Evolutionary conservation across 2,113 vertebrate species (phyloP).

Genomic region (Plectropomus leopardus): DNA sequence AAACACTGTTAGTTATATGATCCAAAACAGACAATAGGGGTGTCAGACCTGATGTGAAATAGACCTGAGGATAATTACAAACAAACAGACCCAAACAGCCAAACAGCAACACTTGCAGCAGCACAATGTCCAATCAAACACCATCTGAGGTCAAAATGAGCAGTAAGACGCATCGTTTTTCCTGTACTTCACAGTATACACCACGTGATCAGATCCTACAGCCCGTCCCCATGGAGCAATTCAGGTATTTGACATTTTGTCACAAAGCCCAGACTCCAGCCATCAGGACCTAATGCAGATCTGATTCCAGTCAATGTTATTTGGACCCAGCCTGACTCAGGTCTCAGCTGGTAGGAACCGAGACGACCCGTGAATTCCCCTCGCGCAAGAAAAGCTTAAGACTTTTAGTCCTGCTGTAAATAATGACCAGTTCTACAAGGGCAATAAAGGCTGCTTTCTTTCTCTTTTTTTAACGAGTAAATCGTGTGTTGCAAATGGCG

Average conservation of each 20-base stretch:
- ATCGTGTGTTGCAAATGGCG: constrained; percentile 12
- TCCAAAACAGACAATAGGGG: too few relatives aligned
- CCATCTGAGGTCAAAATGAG: background rate
- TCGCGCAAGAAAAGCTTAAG: background rate
- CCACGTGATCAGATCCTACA: background rate
- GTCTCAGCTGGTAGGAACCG: too few relatives aligned
- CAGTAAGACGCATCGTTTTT: too few relatives aligned
- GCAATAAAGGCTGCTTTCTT: constrained; percentile 20
- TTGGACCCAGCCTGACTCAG: background rate
- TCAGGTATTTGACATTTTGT: background rate
- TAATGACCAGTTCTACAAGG: constrained; percentile 22
- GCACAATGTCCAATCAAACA: too few relatives aligned
- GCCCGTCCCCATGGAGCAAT: background rate
- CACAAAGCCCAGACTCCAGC: background rate
- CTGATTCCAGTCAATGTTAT: background rate
- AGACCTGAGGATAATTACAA: too few relatives aligned
- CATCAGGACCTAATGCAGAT: background rate
- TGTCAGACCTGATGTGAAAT: too few relatives aligned
- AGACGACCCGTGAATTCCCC: background rate
- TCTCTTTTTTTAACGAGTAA: background rate
- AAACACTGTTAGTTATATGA: too few relatives aligned
- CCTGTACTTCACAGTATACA: background rate
- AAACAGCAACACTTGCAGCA: too few relatives aligned
- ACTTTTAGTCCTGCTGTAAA: constrained; percentile 2
- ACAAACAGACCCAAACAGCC: too few relatives aligned